Base-by-base conservation (phyloP, 1,140 invertebrate genomes). In the Drosophila saltans region DNA sequence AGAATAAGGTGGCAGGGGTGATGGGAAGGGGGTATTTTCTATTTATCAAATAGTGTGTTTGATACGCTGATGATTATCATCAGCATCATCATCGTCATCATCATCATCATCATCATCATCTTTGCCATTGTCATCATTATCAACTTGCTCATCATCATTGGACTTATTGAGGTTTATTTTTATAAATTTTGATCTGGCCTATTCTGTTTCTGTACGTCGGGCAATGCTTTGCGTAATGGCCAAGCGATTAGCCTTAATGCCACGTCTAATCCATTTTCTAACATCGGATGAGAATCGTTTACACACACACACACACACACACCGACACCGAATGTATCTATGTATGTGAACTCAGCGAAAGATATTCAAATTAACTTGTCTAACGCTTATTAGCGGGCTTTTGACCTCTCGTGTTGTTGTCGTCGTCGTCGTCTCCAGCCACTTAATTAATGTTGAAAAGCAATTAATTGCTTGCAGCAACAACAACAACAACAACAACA, bases 281-380 rank as follows among this genome's bases (percentile, higher is more conserved):
- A 67, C 62, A 40, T 52, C 21, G 16, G 45, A 48, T 28, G 11
- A 62, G 79, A 69, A 69, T 75, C 58, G 48, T 52, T 52, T 57
- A 72, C 72, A 64, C 9, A 52, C 64, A 48, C 5, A 10, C 40
- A 28, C 30, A 58, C 10, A 57, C 21, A 61, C 10, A 41, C 5
- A 11, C 24, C 45, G 21, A 41, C 7, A 52, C 21, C 3, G 28
- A 60, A 43, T 62, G n/a, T 43, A 11, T 64, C 33, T 70, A 26
- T 64, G 21, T 43, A 52, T 41, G 24, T 57, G 45, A 16, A 58
- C 21, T 26, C 56, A 45, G 10, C 55, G 40, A 45, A 26, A 69
- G 62, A 59, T 64, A 78, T 62, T 58, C 76, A 89, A 88, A 88
- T 88, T 89, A 89, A 88, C 84, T 89, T 88, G 83, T 88, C 84